Percentiles rank a stretch among this genome's conserved stretches.
Evolutionary conservation across 2,113 vertebrate genomes (phyloP).

Genomic region (human): GRCh38 chrX:30991501-30992000

Average conservation of each 20-base stretch:
- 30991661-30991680: conserved; percentile 9
- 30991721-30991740: conserved; percentile 42
- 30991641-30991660: neutral
- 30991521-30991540: neutral
- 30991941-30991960: too few relatives aligned
- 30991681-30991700: conserved; percentile 50
- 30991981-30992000: too few relatives aligned
- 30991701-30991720: conserved; percentile 55
- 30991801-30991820: conserved; percentile 18
- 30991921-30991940: too few relatives aligned
- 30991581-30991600: neutral
- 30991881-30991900: too few relatives aligned
- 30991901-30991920: too few relatives aligned
- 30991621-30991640: neutral
- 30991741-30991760: conserved; percentile 49
- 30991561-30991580: neutral
- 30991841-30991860: too few relatives aligned
- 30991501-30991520: neutral
- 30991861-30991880: too few relatives aligned
- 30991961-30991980: too few relatives aligned
- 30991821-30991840: too few relatives aligned
- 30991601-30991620: conserved; percentile 1
- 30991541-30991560: neutral
- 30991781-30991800: conserved; percentile 44
- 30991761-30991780: conserved; percentile 21